A percentile compares a stretch with the other conserved stretches of the same genome.
Conservation (phyloP, 1,140 invertebrate genomes). For the Drosophila ohnishii region DNA sequence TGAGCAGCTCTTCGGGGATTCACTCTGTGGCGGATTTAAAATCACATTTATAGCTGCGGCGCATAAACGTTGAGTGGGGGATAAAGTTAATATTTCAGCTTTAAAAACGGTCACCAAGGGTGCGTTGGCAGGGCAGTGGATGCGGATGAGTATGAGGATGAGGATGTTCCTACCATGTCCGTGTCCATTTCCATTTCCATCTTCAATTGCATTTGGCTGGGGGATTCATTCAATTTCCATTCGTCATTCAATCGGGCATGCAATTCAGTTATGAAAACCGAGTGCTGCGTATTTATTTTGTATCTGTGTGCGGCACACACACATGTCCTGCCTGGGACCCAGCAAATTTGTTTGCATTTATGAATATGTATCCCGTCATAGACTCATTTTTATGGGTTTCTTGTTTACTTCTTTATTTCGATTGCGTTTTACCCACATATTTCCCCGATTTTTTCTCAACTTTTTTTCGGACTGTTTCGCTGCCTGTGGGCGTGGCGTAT, state of each 20-base stretch:
- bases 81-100: conserved; percentile 51
- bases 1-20: conserved; percentile 13
- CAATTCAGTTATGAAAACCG: conserved; percentile 68
- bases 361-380: conserved; percentile 58
- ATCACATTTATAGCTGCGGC: conserved; percentile 27
- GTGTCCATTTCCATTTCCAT: conserved; percentile 43
- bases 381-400: conserved; percentile 66
- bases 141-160: not conserved
- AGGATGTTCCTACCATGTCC: conserved; percentile 13
- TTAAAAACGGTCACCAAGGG: conserved; percentile 33
- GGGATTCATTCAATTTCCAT: conserved; percentile 61
- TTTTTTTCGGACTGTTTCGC: conserved; percentile 13
- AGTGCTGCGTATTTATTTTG: conserved; percentile 69
- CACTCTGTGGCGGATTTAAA: conserved; percentile 32
- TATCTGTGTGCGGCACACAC: conserved; percentile 25
- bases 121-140: not conserved
- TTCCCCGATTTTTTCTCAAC: conserved; percentile 5
- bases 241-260: conserved; percentile 60
- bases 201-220: conserved; percentile 54
- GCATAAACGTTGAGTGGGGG: conserved; percentile 31
- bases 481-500: conserved; percentile 56
- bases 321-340: not conserved
- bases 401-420: conserved; percentile 58
- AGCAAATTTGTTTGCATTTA: conserved; percentile 73
- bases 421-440: conserved; percentile 31